Evolutionary conservation across 2,797 vertebrate genomes (phyloP).

Genomic region (Sebastes minor): DNA sequence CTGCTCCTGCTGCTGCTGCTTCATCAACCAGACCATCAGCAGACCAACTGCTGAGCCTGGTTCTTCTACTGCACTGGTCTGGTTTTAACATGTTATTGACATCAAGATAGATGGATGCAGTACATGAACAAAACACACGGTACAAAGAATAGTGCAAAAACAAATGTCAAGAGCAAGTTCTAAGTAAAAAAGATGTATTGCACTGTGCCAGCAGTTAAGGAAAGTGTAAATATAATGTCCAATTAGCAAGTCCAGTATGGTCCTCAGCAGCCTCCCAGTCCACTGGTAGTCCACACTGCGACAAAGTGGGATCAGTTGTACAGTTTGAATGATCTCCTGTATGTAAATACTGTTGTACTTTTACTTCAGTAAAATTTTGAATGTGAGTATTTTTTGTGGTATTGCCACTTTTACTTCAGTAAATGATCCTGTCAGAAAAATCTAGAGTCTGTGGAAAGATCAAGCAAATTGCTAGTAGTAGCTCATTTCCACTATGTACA

Average conservation of each 20-base stretch:
- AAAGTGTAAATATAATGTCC: not conserved
- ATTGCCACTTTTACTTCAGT: not conserved
- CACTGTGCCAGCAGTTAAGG: not conserved
- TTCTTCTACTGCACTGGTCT: not conserved
- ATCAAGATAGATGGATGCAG: not conserved
- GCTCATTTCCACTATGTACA: not conserved
- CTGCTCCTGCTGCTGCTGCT: not conserved
- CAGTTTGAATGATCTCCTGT: too few relatives aligned
- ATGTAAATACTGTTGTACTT: too few relatives aligned
- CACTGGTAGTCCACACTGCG: too few relatives aligned
- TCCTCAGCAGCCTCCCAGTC: too few relatives aligned
- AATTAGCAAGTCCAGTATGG: not conserved
- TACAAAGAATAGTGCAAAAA: not conserved
- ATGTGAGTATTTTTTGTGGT: not conserved
- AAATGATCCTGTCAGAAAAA: not conserved
- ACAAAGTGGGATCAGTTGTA: too few relatives aligned
- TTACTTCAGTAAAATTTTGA: too few relatives aligned
- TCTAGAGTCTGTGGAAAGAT: not conserved
- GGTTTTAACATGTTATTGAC: not conserved
- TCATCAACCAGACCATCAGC: not conserved
- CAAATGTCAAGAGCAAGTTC: not conserved
- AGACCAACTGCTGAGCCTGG: not conserved
- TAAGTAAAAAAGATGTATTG: not conserved
- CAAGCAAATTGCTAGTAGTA: not conserved
- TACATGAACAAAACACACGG: not conserved